Conservation (phyloP, 2,797 vertebrate species). For the Xiphorhynchus erythropygius region DNA sequence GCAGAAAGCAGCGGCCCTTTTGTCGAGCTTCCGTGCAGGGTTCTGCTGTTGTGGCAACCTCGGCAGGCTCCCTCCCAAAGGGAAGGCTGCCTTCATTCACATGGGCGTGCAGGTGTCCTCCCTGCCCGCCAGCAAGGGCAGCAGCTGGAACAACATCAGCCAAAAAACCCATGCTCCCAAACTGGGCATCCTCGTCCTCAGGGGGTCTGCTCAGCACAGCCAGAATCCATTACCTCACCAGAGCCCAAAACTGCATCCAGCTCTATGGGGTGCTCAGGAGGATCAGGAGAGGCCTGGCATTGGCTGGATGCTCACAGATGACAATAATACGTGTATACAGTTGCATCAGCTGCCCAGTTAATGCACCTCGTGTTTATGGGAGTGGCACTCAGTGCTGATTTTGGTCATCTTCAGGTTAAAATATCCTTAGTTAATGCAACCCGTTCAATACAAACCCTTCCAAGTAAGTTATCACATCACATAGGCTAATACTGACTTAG, state of each 20-base stretch:
- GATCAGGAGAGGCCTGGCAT: background rate
- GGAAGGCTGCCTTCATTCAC: conserved; percentile 9
- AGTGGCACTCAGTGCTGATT: background rate
- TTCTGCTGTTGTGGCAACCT: background rate
- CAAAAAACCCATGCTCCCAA: rapidly evolving
- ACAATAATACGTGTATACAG: rapidly evolving
- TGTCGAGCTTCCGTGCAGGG: background rate
- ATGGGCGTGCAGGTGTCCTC: background rate
- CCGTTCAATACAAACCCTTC: rapidly evolving
- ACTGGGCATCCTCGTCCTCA: rapidly evolving
- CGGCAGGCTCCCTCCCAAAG: background rate
- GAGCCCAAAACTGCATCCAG: background rate
- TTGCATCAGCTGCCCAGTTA: background rate
- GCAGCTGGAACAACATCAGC: background rate
- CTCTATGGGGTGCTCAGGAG: background rate
- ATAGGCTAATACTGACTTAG: background rate
- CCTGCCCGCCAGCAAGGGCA: background rate
- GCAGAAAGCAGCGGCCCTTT: background rate
- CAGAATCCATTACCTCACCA: rapidly evolving
- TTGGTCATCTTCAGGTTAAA: rapidly evolving
- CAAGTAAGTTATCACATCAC: background rate
- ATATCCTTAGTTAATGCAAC: background rate
- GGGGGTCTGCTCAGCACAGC: background rate
- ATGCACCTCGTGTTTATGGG: background rate
- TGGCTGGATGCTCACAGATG: rapidly evolving